phyloP scores from a whole-genome alignment of 2,113 vertebrate species.

The Siniperca knerii region DNA sequence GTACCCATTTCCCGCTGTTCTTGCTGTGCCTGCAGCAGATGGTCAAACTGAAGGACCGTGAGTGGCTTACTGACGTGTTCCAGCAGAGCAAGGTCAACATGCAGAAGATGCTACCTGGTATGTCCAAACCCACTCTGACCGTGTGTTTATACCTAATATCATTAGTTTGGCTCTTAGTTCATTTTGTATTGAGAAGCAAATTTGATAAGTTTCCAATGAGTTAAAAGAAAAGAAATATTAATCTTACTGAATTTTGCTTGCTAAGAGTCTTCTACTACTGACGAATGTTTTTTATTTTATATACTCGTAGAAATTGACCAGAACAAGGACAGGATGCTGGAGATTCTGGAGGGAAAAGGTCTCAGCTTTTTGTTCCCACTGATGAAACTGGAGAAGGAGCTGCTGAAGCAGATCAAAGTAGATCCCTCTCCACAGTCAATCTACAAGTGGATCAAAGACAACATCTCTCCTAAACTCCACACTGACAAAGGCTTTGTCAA shows the following conservation, averaged over 20 bases:
- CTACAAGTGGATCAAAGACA: conserved; percentile 99
- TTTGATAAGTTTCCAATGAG: not conserved
- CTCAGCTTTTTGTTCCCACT: conserved; percentile 98
- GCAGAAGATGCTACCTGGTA: conserved; percentile 99
- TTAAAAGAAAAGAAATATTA: not conserved
- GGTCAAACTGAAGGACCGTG: conserved; percentile 94
- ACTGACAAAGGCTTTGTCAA: conserved; percentile 99
- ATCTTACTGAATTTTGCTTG: not conserved
- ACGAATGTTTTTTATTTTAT: rapidly evolving
- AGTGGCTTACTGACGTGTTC: conserved; percentile 97
- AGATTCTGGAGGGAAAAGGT: conserved; percentile 97
- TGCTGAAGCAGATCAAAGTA: conserved; percentile 96
- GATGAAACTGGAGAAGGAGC: conserved; percentile 98
- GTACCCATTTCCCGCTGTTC: conserved; percentile 97
- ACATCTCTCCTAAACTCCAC: conserved; percentile 98
- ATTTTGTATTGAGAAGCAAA: no score
- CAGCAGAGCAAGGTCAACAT: conserved; percentile 98
- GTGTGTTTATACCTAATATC: not conserved
- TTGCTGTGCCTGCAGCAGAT: conserved; percentile 98
- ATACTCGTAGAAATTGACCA: conserved; percentile 93
- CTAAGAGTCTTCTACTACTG: not conserved
- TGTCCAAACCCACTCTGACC: conserved; percentile 22
- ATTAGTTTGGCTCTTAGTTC: not conserved
- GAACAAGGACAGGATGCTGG: conserved; percentile 98
- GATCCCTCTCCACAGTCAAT: conserved; percentile 98